These are phyloP conservation scores for Peromyscus polionotus DNA, from an alignment of 2,113 vertebrate genomes.

Conservation along the genomic window DNA sequence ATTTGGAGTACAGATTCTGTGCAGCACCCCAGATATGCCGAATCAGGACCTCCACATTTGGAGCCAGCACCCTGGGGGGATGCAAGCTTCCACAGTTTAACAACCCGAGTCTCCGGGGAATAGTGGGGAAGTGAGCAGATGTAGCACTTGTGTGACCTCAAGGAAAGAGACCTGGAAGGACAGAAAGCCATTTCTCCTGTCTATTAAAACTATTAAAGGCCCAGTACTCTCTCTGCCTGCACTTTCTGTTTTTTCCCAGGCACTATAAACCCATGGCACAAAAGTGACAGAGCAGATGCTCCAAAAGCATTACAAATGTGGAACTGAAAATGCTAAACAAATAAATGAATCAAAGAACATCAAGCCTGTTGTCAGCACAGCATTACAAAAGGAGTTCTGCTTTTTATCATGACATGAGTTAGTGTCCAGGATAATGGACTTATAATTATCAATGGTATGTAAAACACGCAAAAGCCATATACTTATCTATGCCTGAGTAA, in stretches of 20 bases:
- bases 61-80: background rate
- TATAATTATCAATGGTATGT: constrained; percentile 25
- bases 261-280: background rate
- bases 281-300: background rate
- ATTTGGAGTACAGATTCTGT: constrained; percentile 22
- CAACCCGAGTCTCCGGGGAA: background rate
- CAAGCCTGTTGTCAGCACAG: background rate
- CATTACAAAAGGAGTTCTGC: background rate
- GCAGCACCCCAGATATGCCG: background rate
- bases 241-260: background rate
- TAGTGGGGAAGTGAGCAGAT: background rate
- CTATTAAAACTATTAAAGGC: constrained; percentile 33
- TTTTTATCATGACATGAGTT: background rate
- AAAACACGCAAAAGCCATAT: background rate
- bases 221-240: background rate
- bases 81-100: background rate
- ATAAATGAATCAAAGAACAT: background rate
- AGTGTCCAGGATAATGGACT: background rate
- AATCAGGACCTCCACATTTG: background rate
- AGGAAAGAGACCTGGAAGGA: constrained; percentile 31
- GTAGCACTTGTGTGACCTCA: constrained; percentile 9
- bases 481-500: background rate
- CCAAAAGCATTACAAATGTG: background rate
- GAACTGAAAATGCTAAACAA: background rate
- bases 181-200: constrained; percentile 50